Base-by-base conservation (phyloP, 2,797 vertebrate species). In the Chaetophractus vellerosus region DNA sequence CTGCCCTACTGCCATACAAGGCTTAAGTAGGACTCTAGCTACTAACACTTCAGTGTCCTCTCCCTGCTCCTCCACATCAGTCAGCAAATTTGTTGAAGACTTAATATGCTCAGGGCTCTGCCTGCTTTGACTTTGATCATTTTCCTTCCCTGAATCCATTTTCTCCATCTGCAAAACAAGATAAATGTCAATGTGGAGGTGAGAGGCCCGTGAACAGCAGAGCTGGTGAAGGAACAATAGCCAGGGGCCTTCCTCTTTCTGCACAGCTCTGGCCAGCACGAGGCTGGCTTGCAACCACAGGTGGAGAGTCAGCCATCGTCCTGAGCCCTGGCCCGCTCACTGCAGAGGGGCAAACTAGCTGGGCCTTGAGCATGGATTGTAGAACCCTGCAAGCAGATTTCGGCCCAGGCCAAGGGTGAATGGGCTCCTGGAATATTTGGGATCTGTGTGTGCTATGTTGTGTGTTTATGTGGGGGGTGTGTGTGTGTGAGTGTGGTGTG, bases 131-230 rank as follows among this genome's bases (percentile, higher is more conserved):
- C 74, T 83, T 75, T n/a, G 10, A 18, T 57, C 55, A 4, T 61
- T 59, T 69, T 75, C 52, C 85, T 76, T 36, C 75, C 33, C 84
- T 2, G 64, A 12, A 48, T 92, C 80, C 83, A 41, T 91, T 45
- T 90, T 88, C 81, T 85, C 63, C 4, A 9, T 72, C 76, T 93
- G 82, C 76, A 55, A 92, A 95, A 85, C 69, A 92, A 93, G 93
- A 91, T 94, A 71, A 79, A 48, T 79, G 82, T 81, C 21, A 28
- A 69, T 2, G 4, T 23, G 1, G 81, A 93, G 66, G 24, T 23
- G 55, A 28, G 64, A 85, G 19, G 63, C 38, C 31, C 5, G 8
- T n/a, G 4, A 6, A 0, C 48, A 21, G 64, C 71, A 4, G 75
- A 33, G 68, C 38, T 7, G 74, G 55, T n/a, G 1, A 48, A 28